Base-by-base conservation (phyloP, 2,797 vertebrate species). In the Sciurus vulgaris region DNA sequence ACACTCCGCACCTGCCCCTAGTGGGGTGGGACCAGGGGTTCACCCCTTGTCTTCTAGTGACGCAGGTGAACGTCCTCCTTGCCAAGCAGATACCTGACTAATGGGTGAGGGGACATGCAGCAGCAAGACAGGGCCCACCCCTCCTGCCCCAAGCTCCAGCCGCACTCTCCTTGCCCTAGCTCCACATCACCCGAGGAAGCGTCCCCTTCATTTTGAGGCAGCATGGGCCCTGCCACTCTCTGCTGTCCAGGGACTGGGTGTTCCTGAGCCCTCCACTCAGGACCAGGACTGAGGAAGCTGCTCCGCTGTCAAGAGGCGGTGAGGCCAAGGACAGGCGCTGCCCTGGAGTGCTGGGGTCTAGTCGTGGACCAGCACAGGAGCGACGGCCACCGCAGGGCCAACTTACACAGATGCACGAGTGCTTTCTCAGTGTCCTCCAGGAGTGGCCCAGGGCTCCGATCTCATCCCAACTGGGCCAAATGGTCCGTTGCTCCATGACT, bases 401-500 rank as follows among this genome's bases (percentile, higher is more conserved):
- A 47, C 73, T 35, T 92, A 22, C 18, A 11, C 6, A 38, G 82
- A 77, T 3, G 2, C 0, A 0, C 17, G 30, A 2, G 26, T 5
- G 0, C 17, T 86, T 96, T 65, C 93, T 84, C 70, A 51, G 73
- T 56, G 28, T 41, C 24, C 47, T 76, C 73, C 18, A 1, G 26
- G 33, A 33, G 72, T 30, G 4, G 38, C 47, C 2, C 4, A 28
- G 28, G 56, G 44, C 67, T 5, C 12, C 4, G 3, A 44, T 24
- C 22, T 17, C 28, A 49, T 12, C 7, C 54, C 3, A 13, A 12
- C 13, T 0, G 26, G 51, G 38, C 13, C 3, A 7, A 7, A 14
- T 2, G 5, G 3, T 24, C 47, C 86, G 26, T 20, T 24, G 59
- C 59, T 61, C 24, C 59, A 10, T 8, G 44, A 9, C 44, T 47